A percentile compares a stretch with the other conserved stretches of the same genome.
These are phyloP conservation scores for Apogon talboti DNA, from an alignment of 2,797 vertebrate species.

Conservation along the genomic window DNA sequence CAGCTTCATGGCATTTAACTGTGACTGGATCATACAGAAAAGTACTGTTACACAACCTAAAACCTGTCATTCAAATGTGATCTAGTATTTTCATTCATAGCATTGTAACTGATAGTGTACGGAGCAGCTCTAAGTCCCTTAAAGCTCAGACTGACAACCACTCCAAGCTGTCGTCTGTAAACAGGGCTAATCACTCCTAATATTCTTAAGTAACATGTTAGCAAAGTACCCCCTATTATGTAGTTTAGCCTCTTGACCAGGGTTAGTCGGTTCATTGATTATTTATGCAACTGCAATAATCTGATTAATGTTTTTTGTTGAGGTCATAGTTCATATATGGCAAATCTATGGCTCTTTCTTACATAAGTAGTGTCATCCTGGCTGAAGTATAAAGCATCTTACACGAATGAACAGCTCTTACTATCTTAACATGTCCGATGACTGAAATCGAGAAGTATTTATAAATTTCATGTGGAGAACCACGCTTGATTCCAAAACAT, in stretches of 20 bases:
- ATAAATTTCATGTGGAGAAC: too few relatives aligned
- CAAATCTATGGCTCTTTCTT: not conserved
- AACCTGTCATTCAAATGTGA: not conserved
- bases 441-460: too few relatives aligned
- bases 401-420: too few relatives aligned
- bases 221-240: conserved; percentile 36
- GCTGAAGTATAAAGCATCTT: too few relatives aligned
- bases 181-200: conserved; percentile 31
- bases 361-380: not conserved
- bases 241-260: conserved; percentile 16
- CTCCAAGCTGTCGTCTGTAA: conserved; percentile 10
- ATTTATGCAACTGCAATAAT: conserved; percentile 37
- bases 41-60: not conserved
- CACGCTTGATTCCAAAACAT: too few relatives aligned
- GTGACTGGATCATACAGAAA: conserved; percentile 75
- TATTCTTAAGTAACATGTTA: conserved; percentile 48
- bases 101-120: not conserved
- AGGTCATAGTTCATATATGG: not conserved
- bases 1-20: conserved; percentile 86
- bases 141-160: not conserved
- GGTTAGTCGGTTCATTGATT: conserved; percentile 6
- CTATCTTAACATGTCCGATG: too few relatives aligned
- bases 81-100: not conserved
- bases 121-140: not conserved
- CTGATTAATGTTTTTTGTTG: conserved; percentile 8